Evolutionary conservation across 2,113 vertebrate genomes (phyloP), one percentile per base, ranked within the genome.

Genomic region (Macquaria ambigua): DNA sequence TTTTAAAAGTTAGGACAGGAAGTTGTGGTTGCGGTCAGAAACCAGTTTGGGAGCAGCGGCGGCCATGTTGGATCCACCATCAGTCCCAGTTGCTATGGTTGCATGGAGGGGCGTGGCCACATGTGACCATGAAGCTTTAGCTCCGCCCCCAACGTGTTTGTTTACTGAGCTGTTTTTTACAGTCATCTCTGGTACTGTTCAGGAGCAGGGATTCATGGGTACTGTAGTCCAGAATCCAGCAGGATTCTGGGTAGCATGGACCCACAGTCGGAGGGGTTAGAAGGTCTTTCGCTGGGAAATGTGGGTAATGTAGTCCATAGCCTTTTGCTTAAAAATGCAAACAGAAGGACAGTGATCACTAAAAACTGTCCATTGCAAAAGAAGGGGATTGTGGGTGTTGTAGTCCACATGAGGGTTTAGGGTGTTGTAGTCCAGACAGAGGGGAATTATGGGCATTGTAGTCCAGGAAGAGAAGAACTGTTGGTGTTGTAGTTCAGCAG

Each of bases 181-280:
- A 31, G 28, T 31, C 28, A 2, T 31, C 28, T 31, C 28, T 31
- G 28, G 70, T 85, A 23, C n/a, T n/a, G n/a, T n/a, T n/a, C n/a
- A n/a, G n/a, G n/a, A n/a, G n/a, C n/a, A n/a, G n/a, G n/a, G n/a
- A n/a, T n/a, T n/a, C n/a, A n/a, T 89, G 85, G 85, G 87, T 72
- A 81, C 74, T 81, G 85, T 80, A 70, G 89, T 87, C 74, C 79
- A n/a, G n/a, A n/a, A n/a, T n/a, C n/a, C n/a, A n/a, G n/a, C n/a
- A n/a, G n/a, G n/a, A n/a, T n/a, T n/a, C n/a, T n/a, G n/a, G n/a
- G n/a, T n/a, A n/a, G n/a, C n/a, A n/a, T n/a, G n/a, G n/a, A n/a
- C n/a, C n/a, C n/a, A n/a, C n/a, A n/a, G n/a, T n/a, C n/a, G n/a
- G n/a, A n/a, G n/a, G n/a, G n/a, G n/a, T n/a, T n/a, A n/a, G n/a